Evolutionary conservation across 2,888 invertebrate species (phyloP), one percentile per base, ranked within the genome.

Genomic region (Hyposoter didymator): DNA sequence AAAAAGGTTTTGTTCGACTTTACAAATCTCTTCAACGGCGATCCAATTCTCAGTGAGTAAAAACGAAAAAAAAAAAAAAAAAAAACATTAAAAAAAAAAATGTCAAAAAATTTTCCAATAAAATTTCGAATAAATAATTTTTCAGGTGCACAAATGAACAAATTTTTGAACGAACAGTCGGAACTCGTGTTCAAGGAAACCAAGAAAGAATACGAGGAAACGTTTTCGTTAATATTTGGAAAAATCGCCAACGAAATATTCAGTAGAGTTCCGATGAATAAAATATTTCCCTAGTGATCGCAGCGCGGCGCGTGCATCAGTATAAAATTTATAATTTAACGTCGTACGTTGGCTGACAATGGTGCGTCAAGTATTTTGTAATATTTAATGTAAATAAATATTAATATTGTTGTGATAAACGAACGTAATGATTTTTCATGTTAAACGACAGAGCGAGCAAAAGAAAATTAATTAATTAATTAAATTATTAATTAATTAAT

Each of bases 221-320:
- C 96, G 14, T 95, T 97, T 84, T 96, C 96, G 67, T 91, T 95
- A 0, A 95, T 97, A 0, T 97, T 97, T 92, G 94, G 95, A 55
- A 95, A 96, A 72, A 94, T 97, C 17, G 95, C 96, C 0, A 96
- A 97, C 90, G 95, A 96, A 88, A 95, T 97, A 87, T 97, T 97
- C 89, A 96, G 95, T 84, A 95, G 95, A 89, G 95, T 97, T 22
- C 96, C 97, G 1, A 95, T 96, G 92, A 95, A 96, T 88, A 95
- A 95, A 88, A 95, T 97, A 88, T 96, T 96, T 90, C 93, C 95
- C 7, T 83, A 89, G 78, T 89, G 69, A 87, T 39, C 10, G 39
- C 8, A n/a, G n/a, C n/a, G n/a, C n/a, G n/a, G n/a, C n/a, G n/a
- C n/a, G n/a, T n/a, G 7, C 39, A 39, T 1, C 3, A 19, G 5